Percentiles rank a stretch among this genome's conserved stretches.
Evolutionary conservation across 30 jellyfish, hydroid and myxozoan genomes (phyloP).

Genomic region (Cassiopea andromeda): DNA sequence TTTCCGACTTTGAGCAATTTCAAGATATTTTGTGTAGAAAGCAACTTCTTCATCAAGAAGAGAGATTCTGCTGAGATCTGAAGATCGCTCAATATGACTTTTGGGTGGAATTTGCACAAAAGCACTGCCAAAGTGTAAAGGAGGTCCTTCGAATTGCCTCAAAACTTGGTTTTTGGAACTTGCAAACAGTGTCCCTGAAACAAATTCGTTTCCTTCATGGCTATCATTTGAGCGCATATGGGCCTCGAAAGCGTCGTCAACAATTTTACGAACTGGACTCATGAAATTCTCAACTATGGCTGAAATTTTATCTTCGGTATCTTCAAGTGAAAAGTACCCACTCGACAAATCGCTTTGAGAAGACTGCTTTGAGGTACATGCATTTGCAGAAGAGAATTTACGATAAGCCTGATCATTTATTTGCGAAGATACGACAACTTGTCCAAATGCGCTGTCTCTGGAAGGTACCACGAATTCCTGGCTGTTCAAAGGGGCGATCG

Average conservation of each 20-base stretch:
- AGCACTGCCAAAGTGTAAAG: neutral
- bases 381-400: neutral
- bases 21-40: conserved; percentile 42
- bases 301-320: conserved; percentile 17
- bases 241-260: conserved; percentile 11
- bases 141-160: neutral
- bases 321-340: neutral
- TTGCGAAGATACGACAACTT: neutral
- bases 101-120: neutral
- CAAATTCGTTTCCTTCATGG: neutral
- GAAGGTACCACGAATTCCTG: neutral
- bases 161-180: neutral
- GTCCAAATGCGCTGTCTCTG: neutral
- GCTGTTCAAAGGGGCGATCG: conserved; percentile 17
- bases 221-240: neutral
- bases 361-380: neutral
- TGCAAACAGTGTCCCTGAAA: neutral
- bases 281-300: conserved; percentile 22
- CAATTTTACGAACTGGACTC: conserved; percentile 23
- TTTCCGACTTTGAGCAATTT: conserved; percentile 37
- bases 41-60: conserved; percentile 55
- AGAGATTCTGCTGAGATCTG: neutral
- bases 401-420: neutral
- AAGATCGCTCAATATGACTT: neutral
- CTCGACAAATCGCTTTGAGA: conserved; percentile 6